phyloP scores from a whole-genome alignment of 2,888 invertebrate genomes.

The Neoaliturus tenellus region DNA sequence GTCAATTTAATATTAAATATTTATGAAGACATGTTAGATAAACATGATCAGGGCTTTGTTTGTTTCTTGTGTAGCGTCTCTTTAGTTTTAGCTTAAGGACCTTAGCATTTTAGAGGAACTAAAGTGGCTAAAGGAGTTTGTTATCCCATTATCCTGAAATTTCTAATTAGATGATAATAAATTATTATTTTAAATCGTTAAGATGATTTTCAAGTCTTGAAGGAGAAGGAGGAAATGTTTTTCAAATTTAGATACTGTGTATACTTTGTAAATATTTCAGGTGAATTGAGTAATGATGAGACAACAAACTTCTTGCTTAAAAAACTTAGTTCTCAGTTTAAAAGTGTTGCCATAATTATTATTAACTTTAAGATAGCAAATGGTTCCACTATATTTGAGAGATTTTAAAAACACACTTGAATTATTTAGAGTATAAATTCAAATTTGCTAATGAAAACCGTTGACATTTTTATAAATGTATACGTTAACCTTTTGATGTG shows the following conservation, averaged over 20 bases:
- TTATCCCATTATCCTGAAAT: not conserved
- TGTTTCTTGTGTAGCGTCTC: not conserved
- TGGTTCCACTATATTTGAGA: conserved; percentile 39
- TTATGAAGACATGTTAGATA: not conserved
- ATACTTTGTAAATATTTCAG: not conserved
- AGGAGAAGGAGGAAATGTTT: not conserved
- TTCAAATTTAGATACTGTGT: not conserved
- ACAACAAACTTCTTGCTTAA: not conserved
- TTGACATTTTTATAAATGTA: not conserved
- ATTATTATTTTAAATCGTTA: not conserved
- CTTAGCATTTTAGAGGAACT: not conserved
- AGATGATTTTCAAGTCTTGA: too few relatives aligned
- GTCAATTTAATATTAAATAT: not conserved
- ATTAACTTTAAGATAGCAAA: not conserved
- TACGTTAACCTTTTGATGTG: not conserved
- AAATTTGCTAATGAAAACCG: not conserved
- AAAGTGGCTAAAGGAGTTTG: not conserved
- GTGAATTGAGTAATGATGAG: not conserved
- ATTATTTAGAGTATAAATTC: not conserved
- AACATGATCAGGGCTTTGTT: not conserved
- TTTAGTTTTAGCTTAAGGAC: not conserved
- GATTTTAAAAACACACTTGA: not conserved
- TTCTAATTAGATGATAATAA: not conserved
- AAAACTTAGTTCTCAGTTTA: not conserved
- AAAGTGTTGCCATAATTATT: conserved; percentile 1